Evolutionary conservation across 2,113 vertebrate genomes (phyloP), one percentile per base, ranked within the genome.

Genomic region (Embiotoca jacksoni): DNA sequence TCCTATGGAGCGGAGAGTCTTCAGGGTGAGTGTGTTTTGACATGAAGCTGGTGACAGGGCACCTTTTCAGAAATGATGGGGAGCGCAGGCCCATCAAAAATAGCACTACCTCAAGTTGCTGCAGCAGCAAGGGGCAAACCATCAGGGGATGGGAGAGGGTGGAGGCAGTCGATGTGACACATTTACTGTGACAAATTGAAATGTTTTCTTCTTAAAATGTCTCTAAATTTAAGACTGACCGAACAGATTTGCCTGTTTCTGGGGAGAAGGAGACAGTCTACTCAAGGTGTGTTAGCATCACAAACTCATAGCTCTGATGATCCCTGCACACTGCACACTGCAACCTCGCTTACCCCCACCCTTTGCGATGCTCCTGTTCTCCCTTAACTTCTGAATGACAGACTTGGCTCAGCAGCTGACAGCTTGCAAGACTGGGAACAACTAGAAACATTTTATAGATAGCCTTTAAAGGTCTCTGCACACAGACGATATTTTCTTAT

Each of bases 171-270:
- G 76, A 30, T 75, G 83, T 87, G 75, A 88, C 78, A 81, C 87
- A 87, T 93, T 85, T 89, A 83, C 85, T 91, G 84, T 91, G 91
- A 93, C 88, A 92, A 91, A 89, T 80, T 81, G 67, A 86, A 84
- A 53, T 61, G 55, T 31, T 63, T 78, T 80, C 59, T 68, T 87
- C 73, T 80, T 82, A 87, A 87, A 92, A 93, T 88, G 84, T 88
- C 52, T 67, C 75, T 82, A 84, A 85, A 83, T 91, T 91, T 90
- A 85, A 88, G 37, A 82, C 83, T 91, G 90, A 93, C 91, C 46
- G 37, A 89, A 85, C 49, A 13, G 81, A 91, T 91, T 88, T 80
- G 39, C 72, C 47, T 78, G 74, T 89, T 83, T 80, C 59, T 81
- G 53, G 14, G 83, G 52, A 75, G 81, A 83, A 50, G 57, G 15